phyloP scores from a whole-genome alignment of 1,140 invertebrate genomes.

The Parapsyche elsis region DNA sequence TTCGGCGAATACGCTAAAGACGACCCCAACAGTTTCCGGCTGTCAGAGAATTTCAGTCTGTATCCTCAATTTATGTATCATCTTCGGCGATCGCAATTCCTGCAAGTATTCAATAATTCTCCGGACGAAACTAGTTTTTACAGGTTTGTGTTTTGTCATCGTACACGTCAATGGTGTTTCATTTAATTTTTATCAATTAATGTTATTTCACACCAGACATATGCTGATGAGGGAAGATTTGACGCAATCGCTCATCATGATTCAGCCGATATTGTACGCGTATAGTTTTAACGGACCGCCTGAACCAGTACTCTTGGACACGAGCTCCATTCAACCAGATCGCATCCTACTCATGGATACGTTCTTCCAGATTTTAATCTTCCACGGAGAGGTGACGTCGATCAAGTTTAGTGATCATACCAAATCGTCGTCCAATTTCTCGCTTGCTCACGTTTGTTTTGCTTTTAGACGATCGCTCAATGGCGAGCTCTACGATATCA shows the following conservation, averaged over 20 bases:
- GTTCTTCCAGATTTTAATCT: conserved; percentile 99
- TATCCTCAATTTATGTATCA: conserved; percentile 99
- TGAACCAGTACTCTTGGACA: conserved; percentile 96
- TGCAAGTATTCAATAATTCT: conserved; percentile 99
- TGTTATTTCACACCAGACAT: conserved; percentile 72
- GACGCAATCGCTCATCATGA: conserved; percentile 98
- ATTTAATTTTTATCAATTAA: background rate
- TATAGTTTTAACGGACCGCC: conserved; percentile 98
- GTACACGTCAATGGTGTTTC: conserved; percentile 8
- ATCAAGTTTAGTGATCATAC: background rate
- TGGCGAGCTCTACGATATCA: conserved; percentile 97
- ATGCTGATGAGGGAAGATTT: conserved; percentile 98
- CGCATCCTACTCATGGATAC: conserved; percentile 99
- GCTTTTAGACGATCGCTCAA: conserved; percentile 89
- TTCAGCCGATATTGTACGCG: conserved; percentile 98
- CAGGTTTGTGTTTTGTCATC: conserved; percentile 72
- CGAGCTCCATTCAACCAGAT: conserved; percentile 96
- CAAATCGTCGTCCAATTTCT: background rate
- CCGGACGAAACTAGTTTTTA: conserved; percentile 99
- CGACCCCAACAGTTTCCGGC: conserved; percentile 95
- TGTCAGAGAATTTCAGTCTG: conserved; percentile 96
- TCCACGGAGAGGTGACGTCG: conserved; percentile 90
- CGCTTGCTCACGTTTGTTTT: background rate
- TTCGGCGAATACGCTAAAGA: conserved; percentile 99
- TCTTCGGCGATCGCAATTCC: conserved; percentile 95